A percentile compares a stretch with the other conserved stretches of the same genome.
These are phyloP conservation scores for Macrosoma leucophasiata DNA, from an alignment of 2,888 invertebrate species.

Conservation along the genomic window DNA sequence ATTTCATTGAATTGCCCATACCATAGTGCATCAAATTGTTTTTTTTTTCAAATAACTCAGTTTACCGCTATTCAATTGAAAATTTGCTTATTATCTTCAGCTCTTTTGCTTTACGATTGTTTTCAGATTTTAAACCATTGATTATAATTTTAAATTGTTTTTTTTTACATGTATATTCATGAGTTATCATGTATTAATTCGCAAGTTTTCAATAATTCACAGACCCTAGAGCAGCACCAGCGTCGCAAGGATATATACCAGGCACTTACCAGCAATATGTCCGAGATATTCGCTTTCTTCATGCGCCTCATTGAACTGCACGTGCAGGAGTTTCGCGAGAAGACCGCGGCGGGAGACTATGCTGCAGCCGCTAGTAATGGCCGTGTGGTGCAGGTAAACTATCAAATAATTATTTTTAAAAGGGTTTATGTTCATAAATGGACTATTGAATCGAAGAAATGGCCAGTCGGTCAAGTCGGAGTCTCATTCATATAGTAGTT, in stretches of 20 bases:
- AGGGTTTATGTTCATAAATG: not conserved
- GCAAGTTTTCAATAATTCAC: too few relatives aligned
- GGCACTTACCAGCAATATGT: slow-evolving; percentile 91
- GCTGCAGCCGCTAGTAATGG: slow-evolving; percentile 82
- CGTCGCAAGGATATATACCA: slow-evolving; percentile 93
- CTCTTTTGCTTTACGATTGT: too few relatives aligned
- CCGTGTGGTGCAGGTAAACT: slow-evolving; percentile 82
- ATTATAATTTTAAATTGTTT: slow-evolving; percentile 1
- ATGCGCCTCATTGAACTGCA: slow-evolving; percentile 87
- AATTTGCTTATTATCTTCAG: too few relatives aligned
- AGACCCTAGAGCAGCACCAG: slow-evolving; percentile 91
- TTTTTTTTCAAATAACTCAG: too few relatives aligned
- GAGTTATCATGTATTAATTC: too few relatives aligned
- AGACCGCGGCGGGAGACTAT: slow-evolving; percentile 78
- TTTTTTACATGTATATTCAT: too few relatives aligned
- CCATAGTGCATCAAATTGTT: too few relatives aligned
- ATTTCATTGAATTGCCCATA: too few relatives aligned
- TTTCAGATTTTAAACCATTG: slow-evolving; percentile 5
- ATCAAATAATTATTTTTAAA: not conserved
- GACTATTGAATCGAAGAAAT: not conserved
- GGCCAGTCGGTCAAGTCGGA: too few relatives aligned
- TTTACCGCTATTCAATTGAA: too few relatives aligned
- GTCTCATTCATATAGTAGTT: too few relatives aligned
- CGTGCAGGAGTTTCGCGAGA: slow-evolving; percentile 83
- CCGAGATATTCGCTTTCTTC: slow-evolving; percentile 90